Evolutionary conservation across 2,113 vertebrate genomes (phyloP).

Genomic region (Platysteira castanea): DNA sequence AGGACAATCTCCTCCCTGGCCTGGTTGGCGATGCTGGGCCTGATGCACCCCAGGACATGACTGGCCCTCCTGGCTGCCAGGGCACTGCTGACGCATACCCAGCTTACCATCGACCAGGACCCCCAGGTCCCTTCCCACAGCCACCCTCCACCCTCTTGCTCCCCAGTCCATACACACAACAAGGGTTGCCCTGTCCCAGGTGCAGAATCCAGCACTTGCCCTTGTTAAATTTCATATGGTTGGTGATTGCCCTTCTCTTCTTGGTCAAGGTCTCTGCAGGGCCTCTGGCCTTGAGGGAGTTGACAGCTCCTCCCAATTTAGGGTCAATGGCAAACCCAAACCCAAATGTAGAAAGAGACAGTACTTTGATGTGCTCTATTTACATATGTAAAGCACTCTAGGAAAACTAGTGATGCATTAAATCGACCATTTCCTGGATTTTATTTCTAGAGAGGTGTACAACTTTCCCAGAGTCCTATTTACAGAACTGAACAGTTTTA

Average conservation of each 20-base stretch:
- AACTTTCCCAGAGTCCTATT: neutral
- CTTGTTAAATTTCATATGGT: neutral
- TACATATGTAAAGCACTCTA: neutral
- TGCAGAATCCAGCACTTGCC: neutral
- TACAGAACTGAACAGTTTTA: neutral
- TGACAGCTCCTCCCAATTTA: neutral
- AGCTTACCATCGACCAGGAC: accelerated
- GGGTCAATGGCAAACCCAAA: neutral
- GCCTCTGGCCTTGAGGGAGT: neutral
- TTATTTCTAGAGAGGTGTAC: neutral
- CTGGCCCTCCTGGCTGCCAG: neutral
- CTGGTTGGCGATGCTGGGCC: neutral
- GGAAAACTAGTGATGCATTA: neutral
- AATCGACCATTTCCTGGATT: neutral
- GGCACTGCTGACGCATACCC: neutral
- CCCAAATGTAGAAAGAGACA: neutral
- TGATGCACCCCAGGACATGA: neutral
- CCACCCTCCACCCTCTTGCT: neutral
- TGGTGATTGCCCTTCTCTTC: neutral
- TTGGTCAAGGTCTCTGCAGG: neutral
- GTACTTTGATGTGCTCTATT: neutral
- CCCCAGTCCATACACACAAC: accelerated
- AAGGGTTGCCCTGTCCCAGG: neutral
- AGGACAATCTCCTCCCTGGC: neutral
- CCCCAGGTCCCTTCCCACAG: neutral